Percentiles rank a stretch among this genome's conserved stretches.
Evolutionary conservation across 53 echinoderm and acorn worm genomes (phyloP).

Genomic region (Henricia sp.): DNA sequence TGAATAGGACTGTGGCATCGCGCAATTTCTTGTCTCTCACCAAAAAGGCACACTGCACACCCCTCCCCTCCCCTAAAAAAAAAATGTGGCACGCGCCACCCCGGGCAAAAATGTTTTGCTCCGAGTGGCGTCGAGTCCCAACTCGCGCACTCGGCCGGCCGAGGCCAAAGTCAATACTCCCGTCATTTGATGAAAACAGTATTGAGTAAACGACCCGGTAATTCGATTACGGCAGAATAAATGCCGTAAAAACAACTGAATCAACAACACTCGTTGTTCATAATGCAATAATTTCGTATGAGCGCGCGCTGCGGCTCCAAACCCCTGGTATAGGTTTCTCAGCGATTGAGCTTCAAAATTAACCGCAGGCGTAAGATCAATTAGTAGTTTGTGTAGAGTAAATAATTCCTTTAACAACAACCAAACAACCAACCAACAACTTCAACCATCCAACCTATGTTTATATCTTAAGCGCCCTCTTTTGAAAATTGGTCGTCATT

Average conservation of each 20-base stretch:
- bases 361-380: no score
- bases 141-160: constrained; percentile 1
- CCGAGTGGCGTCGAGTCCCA: neutral
- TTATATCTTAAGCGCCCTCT: no score
- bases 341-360: no score
- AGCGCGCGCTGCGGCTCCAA: no score
- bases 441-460: no score
- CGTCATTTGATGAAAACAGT: constrained; percentile 56
- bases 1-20: neutral
- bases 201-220: constrained; percentile 20
- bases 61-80: no score
- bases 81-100: neutral
- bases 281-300: constrained; percentile 61
- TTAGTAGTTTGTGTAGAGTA: no score
- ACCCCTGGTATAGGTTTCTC: no score
- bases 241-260: constrained; percentile 63
- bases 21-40: neutral
- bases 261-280: constrained; percentile 51
- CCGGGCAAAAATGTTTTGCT: constrained; percentile 5
- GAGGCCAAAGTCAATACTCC: constrained; percentile 31
- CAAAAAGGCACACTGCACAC: no score
- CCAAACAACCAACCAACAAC: no score
- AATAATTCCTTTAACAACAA: no score
- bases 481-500: no score
- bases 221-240: constrained; percentile 52